Conservation (phyloP, 2,113 vertebrate genomes). For the Micronycteris hirsuta region DNA sequence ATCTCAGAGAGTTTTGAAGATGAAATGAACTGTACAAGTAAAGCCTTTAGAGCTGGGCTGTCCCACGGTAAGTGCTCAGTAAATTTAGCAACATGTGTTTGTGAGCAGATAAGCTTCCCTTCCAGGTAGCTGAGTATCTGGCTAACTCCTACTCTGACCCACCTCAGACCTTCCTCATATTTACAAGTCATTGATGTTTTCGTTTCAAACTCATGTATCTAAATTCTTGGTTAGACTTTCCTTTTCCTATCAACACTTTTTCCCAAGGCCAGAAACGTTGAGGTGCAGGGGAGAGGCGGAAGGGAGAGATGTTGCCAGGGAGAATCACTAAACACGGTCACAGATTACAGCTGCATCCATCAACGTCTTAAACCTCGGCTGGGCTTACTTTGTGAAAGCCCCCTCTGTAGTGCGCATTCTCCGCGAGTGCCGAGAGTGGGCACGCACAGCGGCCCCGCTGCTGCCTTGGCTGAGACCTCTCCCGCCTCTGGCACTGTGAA, state of each 20-base stretch:
- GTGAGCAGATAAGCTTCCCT: neutral
- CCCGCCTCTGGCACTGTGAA: neutral
- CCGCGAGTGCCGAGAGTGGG: neutral
- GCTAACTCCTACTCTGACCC: neutral
- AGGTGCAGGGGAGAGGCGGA: neutral
- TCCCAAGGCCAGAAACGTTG: neutral
- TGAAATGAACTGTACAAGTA: neutral
- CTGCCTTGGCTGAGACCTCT: neutral
- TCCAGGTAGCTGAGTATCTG: neutral
- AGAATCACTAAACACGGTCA: neutral
- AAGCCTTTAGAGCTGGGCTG: neutral
- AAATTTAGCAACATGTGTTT: neutral
- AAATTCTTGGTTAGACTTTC: neutral
- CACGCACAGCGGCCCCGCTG: fast-evolving
- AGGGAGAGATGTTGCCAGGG: neutral
- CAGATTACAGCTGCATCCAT: neutral
- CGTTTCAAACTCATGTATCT: neutral
- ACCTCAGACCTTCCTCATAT: neutral
- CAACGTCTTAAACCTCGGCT: neutral
- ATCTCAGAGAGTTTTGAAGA: neutral
- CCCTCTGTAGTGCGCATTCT: fast-evolving
- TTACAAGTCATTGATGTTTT: neutral
- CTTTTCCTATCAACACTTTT: neutral
- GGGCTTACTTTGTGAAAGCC: neutral
- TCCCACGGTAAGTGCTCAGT: neutral